A percentile compares a stretch with the other conserved stretches of the same genome.
phyloP scores from a whole-genome alignment of 2,797 vertebrate genomes.

The Capromys pilorides region DNA sequence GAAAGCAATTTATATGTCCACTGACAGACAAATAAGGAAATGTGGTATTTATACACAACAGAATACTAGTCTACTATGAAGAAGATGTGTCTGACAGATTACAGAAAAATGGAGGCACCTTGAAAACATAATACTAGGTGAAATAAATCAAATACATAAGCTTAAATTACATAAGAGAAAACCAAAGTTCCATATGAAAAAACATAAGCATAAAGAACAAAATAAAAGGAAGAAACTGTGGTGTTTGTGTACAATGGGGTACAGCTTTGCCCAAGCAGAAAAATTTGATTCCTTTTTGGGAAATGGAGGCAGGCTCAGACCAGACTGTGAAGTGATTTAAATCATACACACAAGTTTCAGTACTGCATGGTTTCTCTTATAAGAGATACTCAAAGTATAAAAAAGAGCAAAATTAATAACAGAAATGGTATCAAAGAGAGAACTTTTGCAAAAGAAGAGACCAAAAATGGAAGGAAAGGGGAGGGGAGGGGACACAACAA shows the following conservation, averaged over 20 bases:
- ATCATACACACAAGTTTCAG: neutral
- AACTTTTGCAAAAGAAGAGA: neutral
- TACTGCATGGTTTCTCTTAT: neutral
- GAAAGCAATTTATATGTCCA: neutral
- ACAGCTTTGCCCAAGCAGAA: neutral
- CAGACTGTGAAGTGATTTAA: neutral
- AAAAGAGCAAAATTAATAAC: neutral
- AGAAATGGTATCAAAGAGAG: neutral
- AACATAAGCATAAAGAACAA: neutral
- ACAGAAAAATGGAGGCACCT: neutral
- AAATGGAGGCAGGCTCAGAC: neutral
- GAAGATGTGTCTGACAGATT: neutral
- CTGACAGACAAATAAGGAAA: neutral
- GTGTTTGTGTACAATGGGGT: neutral
- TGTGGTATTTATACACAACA: neutral
- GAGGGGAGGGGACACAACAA: neutral
- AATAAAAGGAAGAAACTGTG: neutral
- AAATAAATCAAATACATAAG: neutral
- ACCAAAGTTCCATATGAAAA: neutral
- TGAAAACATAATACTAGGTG: neutral
- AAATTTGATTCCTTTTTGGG: neutral
- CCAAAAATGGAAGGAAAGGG: neutral
- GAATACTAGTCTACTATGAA: neutral
- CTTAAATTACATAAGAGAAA: neutral
- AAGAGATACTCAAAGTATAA: neutral